These are phyloP conservation scores for Zapus hudsonius DNA, from an alignment of 2,113 vertebrate species.

Conservation along the genomic window DNA sequence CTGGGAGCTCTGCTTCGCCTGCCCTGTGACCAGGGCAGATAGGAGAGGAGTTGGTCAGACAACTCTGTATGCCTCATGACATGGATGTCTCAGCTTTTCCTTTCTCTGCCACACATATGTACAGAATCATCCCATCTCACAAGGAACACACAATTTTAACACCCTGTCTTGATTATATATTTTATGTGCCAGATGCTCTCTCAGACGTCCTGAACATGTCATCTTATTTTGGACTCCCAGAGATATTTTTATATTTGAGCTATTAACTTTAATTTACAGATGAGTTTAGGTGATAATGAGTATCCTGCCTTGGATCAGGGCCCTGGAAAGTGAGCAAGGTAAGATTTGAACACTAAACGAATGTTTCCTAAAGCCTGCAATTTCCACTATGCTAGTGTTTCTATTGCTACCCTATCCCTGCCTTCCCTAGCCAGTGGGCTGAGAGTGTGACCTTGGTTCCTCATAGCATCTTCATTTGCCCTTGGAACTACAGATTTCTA, in stretches of 20 bases:
- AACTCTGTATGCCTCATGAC: neutral
- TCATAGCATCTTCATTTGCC: neutral
- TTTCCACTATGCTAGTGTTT: neutral
- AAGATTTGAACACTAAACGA: neutral
- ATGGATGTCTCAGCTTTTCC: neutral
- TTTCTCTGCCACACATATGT: neutral
- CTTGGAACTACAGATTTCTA: neutral
- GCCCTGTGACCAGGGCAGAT: neutral
- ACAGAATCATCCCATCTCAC: neutral
- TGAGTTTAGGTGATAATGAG: neutral
- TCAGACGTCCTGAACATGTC: neutral
- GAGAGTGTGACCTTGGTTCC: neutral
- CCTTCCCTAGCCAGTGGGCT: neutral
- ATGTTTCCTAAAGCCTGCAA: neutral
- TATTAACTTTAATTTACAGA: neutral
- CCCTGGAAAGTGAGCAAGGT: neutral
- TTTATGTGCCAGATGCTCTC: neutral
- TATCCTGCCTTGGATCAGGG: neutral
- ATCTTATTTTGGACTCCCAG: neutral
- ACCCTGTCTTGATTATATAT: neutral
- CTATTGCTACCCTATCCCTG: neutral
- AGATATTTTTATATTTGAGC: neutral
- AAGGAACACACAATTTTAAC: neutral
- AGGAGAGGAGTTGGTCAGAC: neutral
- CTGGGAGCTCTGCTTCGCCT: neutral